phyloP scores from a whole-genome alignment of 1,140 invertebrate species.

The Drosophila nasuta region DNA sequence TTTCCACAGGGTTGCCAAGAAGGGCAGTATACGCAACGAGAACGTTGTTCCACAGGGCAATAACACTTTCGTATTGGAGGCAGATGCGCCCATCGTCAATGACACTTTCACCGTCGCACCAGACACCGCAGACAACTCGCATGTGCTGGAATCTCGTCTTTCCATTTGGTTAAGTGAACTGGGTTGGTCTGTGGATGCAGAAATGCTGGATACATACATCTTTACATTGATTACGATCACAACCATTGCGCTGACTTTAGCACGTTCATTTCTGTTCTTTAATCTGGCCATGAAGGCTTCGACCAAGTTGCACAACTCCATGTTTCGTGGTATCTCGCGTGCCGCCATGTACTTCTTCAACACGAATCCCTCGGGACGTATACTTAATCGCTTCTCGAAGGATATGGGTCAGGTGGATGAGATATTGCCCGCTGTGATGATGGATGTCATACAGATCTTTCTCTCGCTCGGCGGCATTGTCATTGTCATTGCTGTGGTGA shows the following conservation, averaged over 20 bases:
- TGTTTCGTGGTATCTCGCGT: constrained; percentile 91
- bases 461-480: constrained; percentile 91
- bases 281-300: constrained; percentile 90
- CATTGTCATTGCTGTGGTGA: constrained; percentile 90
- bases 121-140: background rate
- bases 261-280: constrained; percentile 89
- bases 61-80: background rate
- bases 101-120: background rate
- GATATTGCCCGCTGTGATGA: constrained; percentile 90
- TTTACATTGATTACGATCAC: constrained; percentile 87
- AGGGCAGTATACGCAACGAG: constrained; percentile 38
- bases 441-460: constrained; percentile 91
- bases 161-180: constrained; percentile 51
- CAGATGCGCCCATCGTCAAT: background rate
- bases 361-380: constrained; percentile 90
- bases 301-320: constrained; percentile 90
- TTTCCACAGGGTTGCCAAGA: constrained; percentile 86
- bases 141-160: constrained; percentile 48
- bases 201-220: constrained; percentile 80
- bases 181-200: constrained; percentile 63
- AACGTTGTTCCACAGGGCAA: constrained; percentile 6
- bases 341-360: constrained; percentile 94
- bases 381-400: constrained; percentile 93
- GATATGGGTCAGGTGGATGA: constrained; percentile 95
- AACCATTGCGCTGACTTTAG: constrained; percentile 87